Percentiles rank a stretch among this genome's conserved stretches.
Conservation (phyloP, 2,113 vertebrate genomes). For the Periophthalmodon schlosseri region DNA sequence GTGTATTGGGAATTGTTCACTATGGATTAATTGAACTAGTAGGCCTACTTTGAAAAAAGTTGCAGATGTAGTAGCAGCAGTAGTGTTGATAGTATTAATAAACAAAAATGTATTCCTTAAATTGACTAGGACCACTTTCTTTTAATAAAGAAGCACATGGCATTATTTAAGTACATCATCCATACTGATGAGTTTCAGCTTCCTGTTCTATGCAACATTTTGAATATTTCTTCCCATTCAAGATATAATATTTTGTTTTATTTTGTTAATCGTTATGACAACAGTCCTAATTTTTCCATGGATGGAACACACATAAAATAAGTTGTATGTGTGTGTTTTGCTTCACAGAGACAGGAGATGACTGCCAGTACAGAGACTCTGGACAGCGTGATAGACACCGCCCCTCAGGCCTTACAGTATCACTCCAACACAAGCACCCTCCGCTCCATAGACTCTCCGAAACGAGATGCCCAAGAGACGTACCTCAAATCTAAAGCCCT, state of each 20-base stretch:
- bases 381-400: constrained; percentile 56
- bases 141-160: no score
- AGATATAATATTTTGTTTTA: no score
- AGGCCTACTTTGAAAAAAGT: neutral
- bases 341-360: constrained; percentile 85
- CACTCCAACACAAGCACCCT: constrained; percentile 82
- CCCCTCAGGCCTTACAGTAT: constrained; percentile 89
- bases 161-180: no score
- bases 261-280: no score
- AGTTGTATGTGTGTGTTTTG: neutral
- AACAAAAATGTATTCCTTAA: no score
- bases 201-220: no score
- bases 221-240: no score
- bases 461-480: constrained; percentile 89
- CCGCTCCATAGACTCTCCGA: constrained; percentile 84
- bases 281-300: neutral
- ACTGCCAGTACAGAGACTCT: constrained; percentile 85
- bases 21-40: neutral
- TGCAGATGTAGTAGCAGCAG: neutral
- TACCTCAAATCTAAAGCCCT: constrained; percentile 96
- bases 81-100: neutral
- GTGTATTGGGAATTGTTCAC: neutral
- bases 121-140: no score
- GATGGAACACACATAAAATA: neutral
- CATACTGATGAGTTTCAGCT: no score